Conservation (phyloP, 2,113 vertebrate genomes). For the Mus pahari region DNA sequence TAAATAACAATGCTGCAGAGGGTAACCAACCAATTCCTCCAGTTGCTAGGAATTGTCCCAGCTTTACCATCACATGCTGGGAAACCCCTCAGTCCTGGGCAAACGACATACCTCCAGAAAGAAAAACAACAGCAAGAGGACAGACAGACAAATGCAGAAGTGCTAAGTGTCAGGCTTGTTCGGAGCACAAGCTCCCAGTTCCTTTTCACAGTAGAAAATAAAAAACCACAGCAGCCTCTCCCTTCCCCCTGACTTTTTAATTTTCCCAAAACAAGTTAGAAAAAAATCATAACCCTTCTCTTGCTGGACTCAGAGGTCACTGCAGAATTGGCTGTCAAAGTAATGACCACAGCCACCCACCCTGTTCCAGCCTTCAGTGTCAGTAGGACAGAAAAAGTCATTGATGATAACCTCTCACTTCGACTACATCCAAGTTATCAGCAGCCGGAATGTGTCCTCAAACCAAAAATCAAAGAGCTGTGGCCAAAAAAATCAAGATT, state of each 20-base stretch:
- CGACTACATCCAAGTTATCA: neutral
- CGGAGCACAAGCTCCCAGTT: constrained; percentile 67
- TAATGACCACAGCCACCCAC: neutral
- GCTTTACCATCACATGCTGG: neutral
- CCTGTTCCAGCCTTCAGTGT: neutral
- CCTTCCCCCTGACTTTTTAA: constrained; percentile 41
- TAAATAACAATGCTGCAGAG: neutral
- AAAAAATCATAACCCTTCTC: constrained; percentile 9
- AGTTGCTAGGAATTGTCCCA: neutral
- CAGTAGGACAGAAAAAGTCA: neutral
- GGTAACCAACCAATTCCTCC: neutral
- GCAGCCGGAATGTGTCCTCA: constrained; percentile 29
- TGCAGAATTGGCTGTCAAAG: neutral
- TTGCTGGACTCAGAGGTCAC: constrained; percentile 51
- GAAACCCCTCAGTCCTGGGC: neutral
- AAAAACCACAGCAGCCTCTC: constrained; percentile 52
- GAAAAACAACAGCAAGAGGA: neutral
- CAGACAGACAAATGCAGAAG: constrained; percentile 75
- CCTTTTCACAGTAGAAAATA: constrained; percentile 52
- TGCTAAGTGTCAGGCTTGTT: constrained; percentile 42
- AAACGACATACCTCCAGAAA: neutral
- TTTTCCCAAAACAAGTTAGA: neutral
- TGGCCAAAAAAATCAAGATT: neutral
- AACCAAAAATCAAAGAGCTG: neutral
- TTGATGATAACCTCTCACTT: constrained; percentile 3